Percentiles rank a stretch among this genome's conserved stretches.
phyloP scores from a whole-genome alignment of 1,140 invertebrate species.

The Brachionus manjavacas region DNA sequence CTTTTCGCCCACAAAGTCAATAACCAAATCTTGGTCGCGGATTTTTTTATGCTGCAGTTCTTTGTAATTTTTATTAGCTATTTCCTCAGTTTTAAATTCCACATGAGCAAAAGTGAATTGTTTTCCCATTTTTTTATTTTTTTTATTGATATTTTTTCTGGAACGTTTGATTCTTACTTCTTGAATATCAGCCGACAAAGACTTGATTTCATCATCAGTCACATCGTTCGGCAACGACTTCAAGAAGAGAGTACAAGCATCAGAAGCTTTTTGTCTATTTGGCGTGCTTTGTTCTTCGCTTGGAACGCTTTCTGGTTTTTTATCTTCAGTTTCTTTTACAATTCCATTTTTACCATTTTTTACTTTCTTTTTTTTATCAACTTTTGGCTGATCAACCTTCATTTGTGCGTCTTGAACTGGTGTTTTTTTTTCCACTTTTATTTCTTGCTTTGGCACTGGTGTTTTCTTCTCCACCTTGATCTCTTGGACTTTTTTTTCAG shows the following conservation, averaged over 20 bases:
- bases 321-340: background rate
- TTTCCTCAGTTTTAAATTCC: constrained; percentile 47
- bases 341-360: constrained; percentile 30
- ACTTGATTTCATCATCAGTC: constrained; percentile 70
- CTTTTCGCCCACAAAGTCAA: constrained; percentile 47
- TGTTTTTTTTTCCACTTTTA: constrained; percentile 14
- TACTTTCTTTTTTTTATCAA: constrained; percentile 30
- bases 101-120: constrained; percentile 50
- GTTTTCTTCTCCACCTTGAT: background rate
- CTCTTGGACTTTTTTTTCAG: background rate
- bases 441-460: background rate
- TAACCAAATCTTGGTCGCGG: constrained; percentile 48
- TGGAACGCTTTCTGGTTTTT: constrained; percentile 42
- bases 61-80: constrained; percentile 47
- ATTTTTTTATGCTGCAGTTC: constrained; percentile 49
- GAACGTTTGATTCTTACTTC: constrained; percentile 59
- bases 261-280: constrained; percentile 14
- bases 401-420: constrained; percentile 44
- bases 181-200: constrained; percentile 65
- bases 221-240: constrained; percentile 79
- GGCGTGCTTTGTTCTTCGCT: constrained; percentile 42
- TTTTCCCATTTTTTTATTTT: constrained; percentile 37
- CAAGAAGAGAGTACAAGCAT: constrained; percentile 65
- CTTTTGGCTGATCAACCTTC: background rate
- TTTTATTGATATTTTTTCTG: constrained; percentile 42